A percentile compares a stretch with the other conserved stretches of the same genome.
Evolutionary conservation across 1,140 invertebrate species (phyloP).

Genomic region (Nylanderia fulva): DNA sequence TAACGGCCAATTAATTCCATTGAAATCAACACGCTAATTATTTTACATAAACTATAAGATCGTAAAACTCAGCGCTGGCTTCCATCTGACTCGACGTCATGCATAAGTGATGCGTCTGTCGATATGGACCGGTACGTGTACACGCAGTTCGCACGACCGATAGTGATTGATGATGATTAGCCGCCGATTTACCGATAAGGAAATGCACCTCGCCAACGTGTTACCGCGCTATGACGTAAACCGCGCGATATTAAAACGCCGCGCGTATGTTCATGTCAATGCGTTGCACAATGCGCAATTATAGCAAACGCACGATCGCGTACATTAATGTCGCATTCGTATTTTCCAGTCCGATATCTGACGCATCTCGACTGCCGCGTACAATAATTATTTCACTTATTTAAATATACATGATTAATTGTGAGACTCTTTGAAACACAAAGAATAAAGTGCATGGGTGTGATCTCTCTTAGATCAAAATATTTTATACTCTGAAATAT

Average conservation of each 20-base stretch:
- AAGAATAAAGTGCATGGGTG: neutral
- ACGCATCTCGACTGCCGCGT: neutral
- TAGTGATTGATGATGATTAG: constrained; percentile 86
- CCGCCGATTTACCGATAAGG: constrained; percentile 84
- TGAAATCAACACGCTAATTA: constrained; percentile 19
- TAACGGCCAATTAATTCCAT: constrained; percentile 28
- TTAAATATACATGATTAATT: constrained; percentile 9
- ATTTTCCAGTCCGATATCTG: neutral
- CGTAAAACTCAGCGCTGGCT: neutral
- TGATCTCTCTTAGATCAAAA: neutral
- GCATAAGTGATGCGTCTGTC: neutral
- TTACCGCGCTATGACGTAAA: constrained; percentile 76
- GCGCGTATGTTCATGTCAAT: constrained; percentile 80
- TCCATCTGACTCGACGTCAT: constrained; percentile 11
- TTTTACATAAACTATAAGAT: constrained; percentile 27
- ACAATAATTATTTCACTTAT: neutral
- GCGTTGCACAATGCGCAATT: constrained; percentile 78
- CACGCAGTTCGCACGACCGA: constrained; percentile 69
- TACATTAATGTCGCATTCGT: neutral
- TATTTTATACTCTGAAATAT: neutral
- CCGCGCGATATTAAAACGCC: constrained; percentile 76
- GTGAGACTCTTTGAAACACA: neutral
- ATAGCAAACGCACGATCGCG: constrained; percentile 51
- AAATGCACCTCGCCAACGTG: constrained; percentile 71
- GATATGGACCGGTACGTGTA: constrained; percentile 37